Evolutionary conservation across 2,113 vertebrate genomes (phyloP).

Genomic region (Drymodes brunneopygia): DNA sequence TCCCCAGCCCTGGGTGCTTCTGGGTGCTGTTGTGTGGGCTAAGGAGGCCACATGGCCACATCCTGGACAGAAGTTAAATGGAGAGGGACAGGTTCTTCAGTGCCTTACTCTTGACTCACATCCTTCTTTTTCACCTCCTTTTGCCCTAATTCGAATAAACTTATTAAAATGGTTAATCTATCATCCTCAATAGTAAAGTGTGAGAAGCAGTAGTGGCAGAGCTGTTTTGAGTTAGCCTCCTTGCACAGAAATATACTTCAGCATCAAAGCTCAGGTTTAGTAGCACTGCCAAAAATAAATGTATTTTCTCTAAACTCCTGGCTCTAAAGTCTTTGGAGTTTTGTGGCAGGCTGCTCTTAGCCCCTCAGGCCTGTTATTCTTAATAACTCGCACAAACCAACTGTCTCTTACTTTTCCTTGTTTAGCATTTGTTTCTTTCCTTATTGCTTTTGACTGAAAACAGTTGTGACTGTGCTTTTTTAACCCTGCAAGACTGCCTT

Average conservation of each 20-base stretch:
- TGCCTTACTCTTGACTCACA: neutral
- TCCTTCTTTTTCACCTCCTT: neutral
- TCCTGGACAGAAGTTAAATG: neutral
- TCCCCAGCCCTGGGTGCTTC: neutral
- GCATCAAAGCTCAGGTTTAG: neutral
- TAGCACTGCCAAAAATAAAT: neutral
- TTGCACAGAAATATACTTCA: neutral
- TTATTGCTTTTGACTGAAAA: neutral
- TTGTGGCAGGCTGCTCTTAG: neutral
- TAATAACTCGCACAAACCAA: neutral
- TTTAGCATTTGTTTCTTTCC: neutral
- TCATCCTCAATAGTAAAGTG: neutral
- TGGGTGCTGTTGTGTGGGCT: neutral
- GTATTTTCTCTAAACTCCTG: neutral
- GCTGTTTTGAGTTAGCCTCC: neutral
- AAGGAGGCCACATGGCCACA: neutral
- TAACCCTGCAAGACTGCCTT: neutral
- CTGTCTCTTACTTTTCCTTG: neutral
- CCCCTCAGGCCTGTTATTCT: neutral
- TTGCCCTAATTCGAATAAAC: neutral
- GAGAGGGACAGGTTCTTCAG: neutral
- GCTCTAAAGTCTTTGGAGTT: neutral
- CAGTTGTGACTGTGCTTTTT: neutral
- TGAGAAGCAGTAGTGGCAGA: neutral
- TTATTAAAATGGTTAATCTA: neutral